Conservation (phyloP, 2,888 invertebrate genomes). For the Esperia sulphurella region DNA sequence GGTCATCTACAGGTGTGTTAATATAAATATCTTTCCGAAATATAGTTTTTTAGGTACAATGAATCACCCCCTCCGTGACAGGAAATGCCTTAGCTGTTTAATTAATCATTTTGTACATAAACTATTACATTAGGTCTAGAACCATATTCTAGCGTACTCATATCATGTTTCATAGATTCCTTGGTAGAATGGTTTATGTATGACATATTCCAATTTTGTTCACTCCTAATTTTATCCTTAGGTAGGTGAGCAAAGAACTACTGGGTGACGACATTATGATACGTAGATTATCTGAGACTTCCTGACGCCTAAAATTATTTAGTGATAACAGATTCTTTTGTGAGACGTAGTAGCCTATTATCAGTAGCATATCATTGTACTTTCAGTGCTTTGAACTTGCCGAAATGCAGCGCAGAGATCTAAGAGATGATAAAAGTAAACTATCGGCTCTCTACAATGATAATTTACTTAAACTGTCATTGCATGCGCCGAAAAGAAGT, state of each 20-base stretch:
- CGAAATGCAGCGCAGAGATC: slow-evolving; percentile 13
- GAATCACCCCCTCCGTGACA: no score
- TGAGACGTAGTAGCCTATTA: not conserved
- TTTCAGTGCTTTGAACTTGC: slow-evolving; percentile 11
- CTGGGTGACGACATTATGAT: not conserved
- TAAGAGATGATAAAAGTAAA: slow-evolving; percentile 14
- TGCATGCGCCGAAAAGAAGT: slow-evolving; percentile 13
- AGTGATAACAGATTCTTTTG: not conserved
- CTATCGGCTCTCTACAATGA: slow-evolving; percentile 14
- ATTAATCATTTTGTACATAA: no score
- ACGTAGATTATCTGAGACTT: slow-evolving; percentile 14
- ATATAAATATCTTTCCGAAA: no score
- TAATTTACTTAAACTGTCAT: slow-evolving; percentile 18
- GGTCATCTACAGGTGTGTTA: no score
- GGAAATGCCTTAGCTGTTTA: no score
- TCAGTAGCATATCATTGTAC: no score
- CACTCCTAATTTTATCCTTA: slow-evolving; percentile 1
- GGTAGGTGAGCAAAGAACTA: not conserved
- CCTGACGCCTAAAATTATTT: slow-evolving; percentile 7
- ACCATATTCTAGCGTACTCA: no score
- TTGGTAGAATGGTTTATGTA: not conserved
- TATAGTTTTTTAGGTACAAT: no score
- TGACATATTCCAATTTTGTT: slow-evolving; percentile 1
- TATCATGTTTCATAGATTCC: no score
- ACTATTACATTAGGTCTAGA: no score